Conservation (phyloP, 2,888 invertebrate species). For the Leucozona laternaria region DNA sequence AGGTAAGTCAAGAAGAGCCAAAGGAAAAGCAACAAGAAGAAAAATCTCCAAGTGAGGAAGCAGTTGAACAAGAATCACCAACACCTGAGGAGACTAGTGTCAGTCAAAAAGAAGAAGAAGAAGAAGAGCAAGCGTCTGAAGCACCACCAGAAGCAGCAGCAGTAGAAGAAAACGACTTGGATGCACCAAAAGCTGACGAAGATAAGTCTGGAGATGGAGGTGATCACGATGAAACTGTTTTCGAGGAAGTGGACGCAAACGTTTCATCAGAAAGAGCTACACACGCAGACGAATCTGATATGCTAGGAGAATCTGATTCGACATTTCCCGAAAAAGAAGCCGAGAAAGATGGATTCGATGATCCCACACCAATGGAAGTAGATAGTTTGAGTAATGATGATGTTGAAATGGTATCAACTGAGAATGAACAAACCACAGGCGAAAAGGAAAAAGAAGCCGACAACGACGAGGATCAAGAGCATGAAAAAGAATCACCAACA, state of each 20-base stretch:
- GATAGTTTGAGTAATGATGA: conserved; percentile 76
- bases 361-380: conserved; percentile 62
- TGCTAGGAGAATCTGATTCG: conserved; percentile 80
- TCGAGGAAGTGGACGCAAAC: conserved; percentile 78
- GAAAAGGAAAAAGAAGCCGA: conserved; percentile 56
- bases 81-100: conserved; percentile 10
- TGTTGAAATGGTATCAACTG: conserved; percentile 68
- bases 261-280: conserved; percentile 78
- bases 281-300: conserved; percentile 78
- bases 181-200: conserved; percentile 30
- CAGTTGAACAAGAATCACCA: background rate
- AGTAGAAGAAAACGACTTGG: conserved; percentile 53
- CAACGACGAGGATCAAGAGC: conserved; percentile 76
- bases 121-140: conserved; percentile 60
- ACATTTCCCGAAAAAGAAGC: conserved; percentile 62
- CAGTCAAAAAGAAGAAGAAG: conserved; percentile 13
- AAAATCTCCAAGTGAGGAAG: background rate
- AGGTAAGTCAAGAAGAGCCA: conserved; percentile 9
- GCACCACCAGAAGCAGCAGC: conserved; percentile 61
- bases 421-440: conserved; percentile 47
- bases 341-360: conserved; percentile 64
- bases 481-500: conserved; percentile 77
- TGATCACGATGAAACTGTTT: conserved; percentile 66
- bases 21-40: conserved; percentile 47
- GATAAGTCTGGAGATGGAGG: conserved; percentile 5